Evolutionary conservation across 1,140 invertebrate genomes (phyloP), one percentile per base, ranked within the genome.

Genomic region (Zaprionus tsacasi): DNA sequence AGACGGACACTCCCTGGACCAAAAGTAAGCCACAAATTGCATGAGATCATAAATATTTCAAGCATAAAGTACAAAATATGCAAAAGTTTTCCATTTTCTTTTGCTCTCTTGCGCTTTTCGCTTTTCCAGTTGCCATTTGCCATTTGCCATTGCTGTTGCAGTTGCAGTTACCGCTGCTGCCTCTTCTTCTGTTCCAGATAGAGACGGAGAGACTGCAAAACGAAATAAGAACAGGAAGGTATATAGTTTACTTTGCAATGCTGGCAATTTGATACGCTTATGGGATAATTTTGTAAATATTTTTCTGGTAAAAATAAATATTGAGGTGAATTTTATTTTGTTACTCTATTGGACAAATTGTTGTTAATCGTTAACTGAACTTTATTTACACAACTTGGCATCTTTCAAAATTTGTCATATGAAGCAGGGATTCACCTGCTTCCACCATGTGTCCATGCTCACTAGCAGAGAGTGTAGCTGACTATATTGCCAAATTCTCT

Each of bases 1-100:
- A 57, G 0, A 58, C 82, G 79, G 76, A 82, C 79, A 79, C 58
- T 79, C 69, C 78, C 40, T 64, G 43, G 80, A 83, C 83, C 85
- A 79, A 83, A 78, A 89, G 85, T 89, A 89, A 89, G 85, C 85
- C 85, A 89, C 85, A 89, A 89, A 89, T 89, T 89, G 85, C 85
- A 89, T 79, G 85, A 89, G 85, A 89, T 89, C 85, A 89, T 89
- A 89, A 89, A 89, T 89, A 89, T 89, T 89, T 89, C 85, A 89
- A 85, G 85, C 85, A 89, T 89, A 89, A 89, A 89, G 81, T 89
- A 89, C 85, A 85, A 89, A 89, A 89, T 89, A 89, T 89, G 85
- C 85, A 89, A 89, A 89, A 89, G 85, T 89, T 88, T 85, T 81
- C 50, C 67, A 74, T 85, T 85, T 85, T 81, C 63, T 80, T 78